Evolutionary conservation across 2,888 invertebrate species (phyloP), one percentile per base, ranked within the genome.

Genomic region (Allygus modestus): DNA sequence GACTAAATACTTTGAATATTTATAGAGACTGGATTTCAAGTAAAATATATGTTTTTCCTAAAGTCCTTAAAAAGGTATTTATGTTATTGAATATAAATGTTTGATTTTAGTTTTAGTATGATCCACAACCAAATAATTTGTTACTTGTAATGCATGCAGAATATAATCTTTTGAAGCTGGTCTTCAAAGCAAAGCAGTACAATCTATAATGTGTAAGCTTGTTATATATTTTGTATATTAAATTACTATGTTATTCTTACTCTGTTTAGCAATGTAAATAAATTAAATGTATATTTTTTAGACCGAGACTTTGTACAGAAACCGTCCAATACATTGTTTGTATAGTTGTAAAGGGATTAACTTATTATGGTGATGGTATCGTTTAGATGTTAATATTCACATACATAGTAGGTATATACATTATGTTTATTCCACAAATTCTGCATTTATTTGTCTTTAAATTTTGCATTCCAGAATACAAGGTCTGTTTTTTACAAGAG

Each of bases 291-390:
- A 51, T 77, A 46, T 77, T 46, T 77, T 75, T 43, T 77, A 77
- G 28, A 77, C 12, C 1, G 1, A 46, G 20, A 77, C 51, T 41
- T 46, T 77, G 77, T 77, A 77, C 51, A 77, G 77, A 46, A 46
- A 77, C 77, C 77, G 77, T 77, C 77, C 77, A 73, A 23, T 41
- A 51, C 23, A 28, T 46, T 77, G 77, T 77, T 77, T 77, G 77
- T 77, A 77, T 77, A 77, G 51, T 17, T 77, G 77, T 46, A 77
- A 46, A 26, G 43, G 15, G n/a, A 41, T 28, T 77, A 51, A 77
- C 41, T 77, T 77, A 77, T 51, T 28, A 51, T 17, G 77, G 77
- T 77, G 77, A 28, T 17, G 77, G 77, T 77, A 51, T 46, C 31
- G 26, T 28, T 71, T 43, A 73, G 20, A 31, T 11, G 17, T 20